Conservation (phyloP, 2,888 invertebrate genomes). For the Notocelia uddmanniana region DNA sequence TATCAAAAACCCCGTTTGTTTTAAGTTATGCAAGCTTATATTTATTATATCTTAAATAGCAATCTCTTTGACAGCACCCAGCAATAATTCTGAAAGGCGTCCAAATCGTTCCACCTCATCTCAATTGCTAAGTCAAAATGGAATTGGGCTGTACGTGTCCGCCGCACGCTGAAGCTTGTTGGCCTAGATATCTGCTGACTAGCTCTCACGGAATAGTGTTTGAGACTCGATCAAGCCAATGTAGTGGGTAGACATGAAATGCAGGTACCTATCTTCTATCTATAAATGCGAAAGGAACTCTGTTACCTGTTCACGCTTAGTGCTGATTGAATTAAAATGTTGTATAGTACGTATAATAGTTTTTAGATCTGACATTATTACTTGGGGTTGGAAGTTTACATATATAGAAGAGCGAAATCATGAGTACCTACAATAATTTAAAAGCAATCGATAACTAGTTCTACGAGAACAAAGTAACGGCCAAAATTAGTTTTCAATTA, state of each 20-base stretch:
- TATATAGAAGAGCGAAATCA: no score
- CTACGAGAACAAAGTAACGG: no score
- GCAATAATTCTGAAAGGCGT: background rate
- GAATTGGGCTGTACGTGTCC: slow-evolving; percentile 13
- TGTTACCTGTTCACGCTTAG: no score
- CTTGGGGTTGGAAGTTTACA: no score
- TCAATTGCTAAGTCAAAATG: slow-evolving; percentile 16
- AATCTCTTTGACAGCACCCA: background rate
- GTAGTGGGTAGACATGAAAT: background rate
- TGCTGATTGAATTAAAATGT: no score
- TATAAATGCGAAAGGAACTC: background rate
- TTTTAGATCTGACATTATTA: no score
- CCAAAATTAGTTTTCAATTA: no score
- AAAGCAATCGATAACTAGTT: no score
- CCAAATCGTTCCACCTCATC: background rate
- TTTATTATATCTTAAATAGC: background rate
- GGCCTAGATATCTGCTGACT: slow-evolving; percentile 20
- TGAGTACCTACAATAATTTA: no score
- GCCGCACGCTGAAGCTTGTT: slow-evolving; percentile 15
- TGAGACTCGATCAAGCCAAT: background rate
- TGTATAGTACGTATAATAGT: no score
- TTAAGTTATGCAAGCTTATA: no score
- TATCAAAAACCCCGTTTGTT: no score
- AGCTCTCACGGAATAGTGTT: slow-evolving; percentile 1
- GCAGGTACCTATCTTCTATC: background rate